phyloP scores from a whole-genome alignment of 2,888 invertebrate genomes.

The Sesia bembeciformis region DNA sequence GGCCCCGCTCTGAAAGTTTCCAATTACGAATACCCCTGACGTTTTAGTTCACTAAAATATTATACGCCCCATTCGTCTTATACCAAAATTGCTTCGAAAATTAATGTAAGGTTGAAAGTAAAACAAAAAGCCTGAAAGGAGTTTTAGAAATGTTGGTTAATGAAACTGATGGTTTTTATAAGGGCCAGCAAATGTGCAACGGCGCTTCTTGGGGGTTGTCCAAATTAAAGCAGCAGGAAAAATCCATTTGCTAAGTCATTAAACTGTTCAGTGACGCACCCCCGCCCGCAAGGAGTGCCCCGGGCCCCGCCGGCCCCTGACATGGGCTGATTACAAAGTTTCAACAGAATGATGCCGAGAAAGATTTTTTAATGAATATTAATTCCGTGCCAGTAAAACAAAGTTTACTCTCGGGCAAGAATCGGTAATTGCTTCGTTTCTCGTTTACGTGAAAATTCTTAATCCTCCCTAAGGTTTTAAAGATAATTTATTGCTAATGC shows the following conservation, averaged over 20 bases:
- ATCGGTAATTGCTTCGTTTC: slow-evolving; percentile 63
- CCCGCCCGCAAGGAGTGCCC: slow-evolving; percentile 1
- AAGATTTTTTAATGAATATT: slow-evolving; percentile 73
- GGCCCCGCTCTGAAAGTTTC: slow-evolving; percentile 27
- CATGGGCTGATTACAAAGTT: slow-evolving; percentile 66
- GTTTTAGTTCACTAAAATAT: slow-evolving; percentile 34
- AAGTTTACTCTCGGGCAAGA: slow-evolving; percentile 56
- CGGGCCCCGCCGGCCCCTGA: slow-evolving; percentile 21
- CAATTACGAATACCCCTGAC: slow-evolving; percentile 31
- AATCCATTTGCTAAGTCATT: slow-evolving; percentile 48
- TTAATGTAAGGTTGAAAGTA: slow-evolving; percentile 19
- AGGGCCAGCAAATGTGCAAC: slow-evolving; percentile 22
- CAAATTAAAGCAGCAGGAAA: slow-evolving; percentile 43
- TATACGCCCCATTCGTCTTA: slow-evolving; percentile 26
- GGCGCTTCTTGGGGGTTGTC: slow-evolving; percentile 29
- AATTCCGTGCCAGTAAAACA: slow-evolving; percentile 65
- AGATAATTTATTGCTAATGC: slow-evolving; percentile 16
- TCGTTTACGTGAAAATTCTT: slow-evolving; percentile 42
- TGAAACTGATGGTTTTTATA: slow-evolving; percentile 23
- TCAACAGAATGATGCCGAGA: slow-evolving; percentile 58
- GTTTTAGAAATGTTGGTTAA: slow-evolving; percentile 3
- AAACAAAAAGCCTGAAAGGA: not conserved
- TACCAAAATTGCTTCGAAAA: slow-evolving; percentile 29
- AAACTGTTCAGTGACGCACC: slow-evolving; percentile 52
- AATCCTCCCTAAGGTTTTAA: slow-evolving; percentile 38